Evolutionary conservation across 1,140 invertebrate genomes (phyloP).

Genomic region (Meteorus sp.): DNA sequence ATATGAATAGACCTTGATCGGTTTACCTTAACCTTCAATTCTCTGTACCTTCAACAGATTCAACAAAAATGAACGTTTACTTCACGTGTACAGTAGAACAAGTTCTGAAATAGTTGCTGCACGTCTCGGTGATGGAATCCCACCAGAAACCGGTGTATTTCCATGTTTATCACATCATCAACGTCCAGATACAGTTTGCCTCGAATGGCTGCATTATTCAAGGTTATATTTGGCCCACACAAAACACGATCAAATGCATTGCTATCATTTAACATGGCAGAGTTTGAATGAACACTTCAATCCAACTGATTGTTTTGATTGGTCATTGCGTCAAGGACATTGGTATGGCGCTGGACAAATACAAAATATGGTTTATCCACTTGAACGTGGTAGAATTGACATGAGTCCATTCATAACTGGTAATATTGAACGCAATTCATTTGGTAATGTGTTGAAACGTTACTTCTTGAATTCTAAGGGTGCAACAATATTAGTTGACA

Average conservation of each 20-base stretch:
- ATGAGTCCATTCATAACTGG: conserved; percentile 82
- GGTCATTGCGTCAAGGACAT: conserved; percentile 66
- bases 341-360: conserved; percentile 86
- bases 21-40: too few relatives aligned
- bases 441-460: conserved; percentile 78
- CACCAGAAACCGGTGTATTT: conserved; percentile 62
- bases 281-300: conserved; percentile 65
- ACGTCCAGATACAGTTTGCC: conserved; percentile 65
- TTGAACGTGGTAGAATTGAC: conserved; percentile 72
- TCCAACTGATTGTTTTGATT: conserved; percentile 83
- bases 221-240: conserved; percentile 71
- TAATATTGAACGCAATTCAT: conserved; percentile 73
- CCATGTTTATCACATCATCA: conserved; percentile 69
- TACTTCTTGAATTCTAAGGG: conserved; percentile 86
- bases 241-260: conserved; percentile 64
- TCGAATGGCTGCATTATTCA: conserved; percentile 79
- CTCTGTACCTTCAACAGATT: conserved; percentile 64
- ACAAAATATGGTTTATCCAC: conserved; percentile 74
- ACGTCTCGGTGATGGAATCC: conserved; percentile 65
- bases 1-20: too few relatives aligned
- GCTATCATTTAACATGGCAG: conserved; percentile 83
- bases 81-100: conserved; percentile 71
- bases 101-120: conserved; percentile 74
- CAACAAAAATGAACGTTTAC: conserved; percentile 74
- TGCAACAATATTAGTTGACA: conserved; percentile 75